Evolutionary conservation across 2,888 invertebrate species (phyloP).

Genomic region (Gerris lacustris): DNA sequence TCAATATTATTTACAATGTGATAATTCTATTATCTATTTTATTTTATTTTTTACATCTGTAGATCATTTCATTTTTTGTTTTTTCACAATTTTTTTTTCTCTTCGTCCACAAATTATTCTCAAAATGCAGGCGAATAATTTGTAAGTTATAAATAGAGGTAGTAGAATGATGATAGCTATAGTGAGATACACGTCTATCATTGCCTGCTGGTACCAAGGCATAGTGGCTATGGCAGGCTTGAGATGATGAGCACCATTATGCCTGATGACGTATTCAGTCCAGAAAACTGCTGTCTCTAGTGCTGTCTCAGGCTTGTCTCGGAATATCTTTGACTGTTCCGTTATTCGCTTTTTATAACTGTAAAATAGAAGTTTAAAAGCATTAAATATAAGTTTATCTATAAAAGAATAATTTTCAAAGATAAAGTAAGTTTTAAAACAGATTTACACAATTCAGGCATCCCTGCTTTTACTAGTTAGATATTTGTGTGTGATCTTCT

Average conservation of each 20-base stretch:
- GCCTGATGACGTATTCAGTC: conserved; percentile 50
- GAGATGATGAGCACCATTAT: conserved; percentile 38
- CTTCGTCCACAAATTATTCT: background rate
- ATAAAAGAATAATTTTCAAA: no score
- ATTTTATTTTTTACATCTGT: no score
- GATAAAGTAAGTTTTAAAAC: no score
- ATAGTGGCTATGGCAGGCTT: conserved; percentile 30
- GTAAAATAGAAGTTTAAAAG: background rate
- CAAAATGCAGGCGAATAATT: background rate
- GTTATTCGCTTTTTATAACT: conserved; percentile 24
- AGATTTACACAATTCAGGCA: no score
- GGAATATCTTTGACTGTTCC: conserved; percentile 24
- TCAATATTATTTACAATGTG: no score
- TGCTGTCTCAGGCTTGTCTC: conserved; percentile 45
- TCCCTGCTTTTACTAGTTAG: no score
- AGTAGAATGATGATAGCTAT: conserved; percentile 20
- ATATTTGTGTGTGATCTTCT: no score
- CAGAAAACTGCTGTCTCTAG: conserved; percentile 50
- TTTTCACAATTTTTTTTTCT: no score
- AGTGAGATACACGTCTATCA: conserved; percentile 28
- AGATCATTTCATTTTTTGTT: no score
- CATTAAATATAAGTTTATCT: no score
- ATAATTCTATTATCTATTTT: no score
- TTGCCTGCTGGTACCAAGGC: conserved; percentile 31
- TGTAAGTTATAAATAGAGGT: background rate